Evolutionary conservation across 2,888 invertebrate genomes (phyloP).

Genomic region (Drosophila pseudotakahashii): DNA sequence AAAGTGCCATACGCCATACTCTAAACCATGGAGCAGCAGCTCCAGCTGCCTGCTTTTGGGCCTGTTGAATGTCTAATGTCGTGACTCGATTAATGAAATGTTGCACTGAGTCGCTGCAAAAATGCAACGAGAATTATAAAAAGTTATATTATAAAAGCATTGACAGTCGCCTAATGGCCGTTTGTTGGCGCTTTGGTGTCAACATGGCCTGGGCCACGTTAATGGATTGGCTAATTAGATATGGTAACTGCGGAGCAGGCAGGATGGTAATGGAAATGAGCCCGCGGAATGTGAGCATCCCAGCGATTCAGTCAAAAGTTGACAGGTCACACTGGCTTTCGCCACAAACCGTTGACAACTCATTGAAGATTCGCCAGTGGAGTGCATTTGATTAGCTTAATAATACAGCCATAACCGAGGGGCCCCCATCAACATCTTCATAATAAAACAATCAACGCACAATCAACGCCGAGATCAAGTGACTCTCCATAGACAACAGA

Average conservation of each 20-base stretch:
- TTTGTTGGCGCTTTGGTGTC: constrained; percentile 63
- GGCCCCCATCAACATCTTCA: constrained; percentile 73
- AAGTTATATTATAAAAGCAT: constrained; percentile 74
- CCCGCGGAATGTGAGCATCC: constrained; percentile 15
- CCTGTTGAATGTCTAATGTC: constrained; percentile 79
- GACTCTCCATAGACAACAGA: constrained; percentile 70
- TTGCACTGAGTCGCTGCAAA: constrained; percentile 56
- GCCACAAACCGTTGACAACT: constrained; percentile 60
- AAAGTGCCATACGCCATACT: constrained; percentile 18
- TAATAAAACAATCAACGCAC: constrained; percentile 80
- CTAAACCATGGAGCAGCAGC: neutral
- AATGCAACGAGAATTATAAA: constrained; percentile 77
- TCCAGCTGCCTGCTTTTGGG: constrained; percentile 50
- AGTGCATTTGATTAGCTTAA: constrained; percentile 69
- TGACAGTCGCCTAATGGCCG: constrained; percentile 76
- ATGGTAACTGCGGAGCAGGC: neutral
- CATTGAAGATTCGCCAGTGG: constrained; percentile 31
- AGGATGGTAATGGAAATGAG: too few relatives aligned
- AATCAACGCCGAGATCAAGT: constrained; percentile 75
- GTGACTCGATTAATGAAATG: constrained; percentile 78
- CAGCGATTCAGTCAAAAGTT: constrained; percentile 14
- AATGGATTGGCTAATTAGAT: constrained; percentile 72
- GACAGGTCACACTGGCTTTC: constrained; percentile 35
- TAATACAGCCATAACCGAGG: constrained; percentile 61
- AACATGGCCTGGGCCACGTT: constrained; percentile 64